Conservation (phyloP, 2,113 vertebrate species). For the Thinocorus orbignyianus region DNA sequence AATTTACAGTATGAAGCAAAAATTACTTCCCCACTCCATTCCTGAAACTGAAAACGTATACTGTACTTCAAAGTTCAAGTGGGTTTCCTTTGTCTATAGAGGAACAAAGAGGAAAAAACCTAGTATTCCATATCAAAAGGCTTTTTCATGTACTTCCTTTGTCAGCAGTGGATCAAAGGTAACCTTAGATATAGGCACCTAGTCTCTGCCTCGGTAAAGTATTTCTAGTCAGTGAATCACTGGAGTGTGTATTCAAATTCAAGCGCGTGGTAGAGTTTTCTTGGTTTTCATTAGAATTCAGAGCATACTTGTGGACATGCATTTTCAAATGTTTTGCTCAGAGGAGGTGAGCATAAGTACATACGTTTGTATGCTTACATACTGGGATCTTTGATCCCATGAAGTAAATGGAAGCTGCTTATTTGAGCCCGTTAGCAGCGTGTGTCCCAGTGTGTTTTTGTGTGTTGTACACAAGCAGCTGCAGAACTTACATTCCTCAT, state of each 20-base stretch:
- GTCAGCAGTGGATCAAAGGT: constrained; percentile 49
- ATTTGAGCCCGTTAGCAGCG: background rate
- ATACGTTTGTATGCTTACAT: background rate
- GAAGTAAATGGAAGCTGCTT: background rate
- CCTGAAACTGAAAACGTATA: background rate
- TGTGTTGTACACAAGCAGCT: constrained; percentile 5
- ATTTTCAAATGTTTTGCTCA: background rate
- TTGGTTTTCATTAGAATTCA: constrained; percentile 14
- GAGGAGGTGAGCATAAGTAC: background rate
- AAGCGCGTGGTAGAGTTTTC: background rate
- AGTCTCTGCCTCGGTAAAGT: background rate
- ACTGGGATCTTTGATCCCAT: background rate
- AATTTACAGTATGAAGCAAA: background rate
- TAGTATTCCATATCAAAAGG: constrained; percentile 11
- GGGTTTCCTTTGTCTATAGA: background rate
- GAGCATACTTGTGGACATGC: background rate
- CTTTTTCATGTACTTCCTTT: constrained; percentile 35
- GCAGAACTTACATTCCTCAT: background rate
- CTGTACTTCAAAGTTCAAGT: background rate
- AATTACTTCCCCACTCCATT: background rate
- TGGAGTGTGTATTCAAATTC: constrained; percentile 9
- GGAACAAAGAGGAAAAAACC: background rate
- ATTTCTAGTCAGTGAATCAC: background rate
- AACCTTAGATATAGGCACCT: constrained; percentile 37
- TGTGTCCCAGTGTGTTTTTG: background rate